A percentile compares a stretch with the other conserved stretches of the same genome.
phyloP scores from a whole-genome alignment of 2,113 vertebrate genomes.

The Neopipo cinnamomea region DNA sequence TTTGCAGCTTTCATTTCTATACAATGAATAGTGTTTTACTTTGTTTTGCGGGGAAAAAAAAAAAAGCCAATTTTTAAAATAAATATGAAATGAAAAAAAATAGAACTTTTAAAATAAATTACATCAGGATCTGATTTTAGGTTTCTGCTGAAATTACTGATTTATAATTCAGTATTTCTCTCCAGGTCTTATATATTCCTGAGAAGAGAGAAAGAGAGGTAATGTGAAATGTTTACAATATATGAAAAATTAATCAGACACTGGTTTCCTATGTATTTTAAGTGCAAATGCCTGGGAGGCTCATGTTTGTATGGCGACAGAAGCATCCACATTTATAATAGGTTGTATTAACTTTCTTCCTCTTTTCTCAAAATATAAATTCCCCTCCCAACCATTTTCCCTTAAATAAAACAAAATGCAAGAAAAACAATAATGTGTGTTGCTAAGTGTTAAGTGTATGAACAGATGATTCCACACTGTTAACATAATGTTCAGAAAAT shows the following conservation, averaged over 20 bases:
- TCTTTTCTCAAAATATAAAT: not conserved
- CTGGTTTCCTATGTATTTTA: not conserved
- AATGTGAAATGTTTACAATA: not conserved
- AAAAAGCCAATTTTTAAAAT: not conserved
- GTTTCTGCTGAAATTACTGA: not conserved
- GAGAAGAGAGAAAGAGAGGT: not conserved
- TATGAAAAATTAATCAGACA: not conserved
- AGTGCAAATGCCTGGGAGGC: not conserved
- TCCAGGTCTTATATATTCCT: not conserved
- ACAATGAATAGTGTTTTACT: constrained; percentile 11
- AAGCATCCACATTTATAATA: not conserved
- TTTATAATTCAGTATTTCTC: not conserved
- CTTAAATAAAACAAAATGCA: not conserved
- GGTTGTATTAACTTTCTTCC: not conserved
- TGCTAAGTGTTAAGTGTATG: not conserved
- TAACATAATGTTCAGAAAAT: not conserved
- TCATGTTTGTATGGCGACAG: not conserved
- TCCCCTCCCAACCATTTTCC: not conserved
- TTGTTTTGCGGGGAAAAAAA: not conserved
- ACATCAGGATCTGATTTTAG: not conserved
- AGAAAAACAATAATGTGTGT: not conserved
- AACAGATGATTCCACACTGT: not conserved
- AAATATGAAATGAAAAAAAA: not conserved
- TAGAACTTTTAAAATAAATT: not conserved
- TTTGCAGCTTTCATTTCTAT: constrained; percentile 26